Conservation (phyloP, 2,888 invertebrate genomes). For the Biston betularia region DNA sequence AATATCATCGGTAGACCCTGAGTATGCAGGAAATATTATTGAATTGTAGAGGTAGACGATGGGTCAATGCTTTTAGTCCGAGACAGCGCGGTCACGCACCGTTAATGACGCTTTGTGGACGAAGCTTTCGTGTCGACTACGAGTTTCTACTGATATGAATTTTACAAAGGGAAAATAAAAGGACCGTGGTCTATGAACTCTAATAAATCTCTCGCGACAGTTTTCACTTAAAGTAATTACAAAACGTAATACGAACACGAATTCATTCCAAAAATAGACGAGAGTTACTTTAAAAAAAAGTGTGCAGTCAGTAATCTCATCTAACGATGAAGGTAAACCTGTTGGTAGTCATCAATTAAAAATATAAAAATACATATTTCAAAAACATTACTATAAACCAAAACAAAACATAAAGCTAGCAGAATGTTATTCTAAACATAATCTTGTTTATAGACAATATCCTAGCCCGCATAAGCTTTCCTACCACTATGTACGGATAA, state of each 20-base stretch:
- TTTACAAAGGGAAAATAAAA: conserved; percentile 25
- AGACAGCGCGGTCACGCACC: conserved; percentile 59
- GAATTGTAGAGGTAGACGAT: conserved; percentile 48
- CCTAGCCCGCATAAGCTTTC: conserved; percentile 59
- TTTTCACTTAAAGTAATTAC: conserved; percentile 10
- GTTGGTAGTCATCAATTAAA: conserved; percentile 32
- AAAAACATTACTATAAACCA: conserved; percentile 38
- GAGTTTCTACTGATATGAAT: conserved; percentile 38
- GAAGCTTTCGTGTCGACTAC: conserved; percentile 49
- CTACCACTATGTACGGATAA: conserved; percentile 56
- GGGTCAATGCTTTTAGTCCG: conserved; percentile 60
- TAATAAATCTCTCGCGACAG: conserved; percentile 20
- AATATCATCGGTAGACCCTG: conserved; percentile 26
- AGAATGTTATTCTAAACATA: conserved; percentile 41
- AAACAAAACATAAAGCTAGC: conserved; percentile 43
- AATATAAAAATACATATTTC: conserved; percentile 26
- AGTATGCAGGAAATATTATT: conserved; percentile 41
- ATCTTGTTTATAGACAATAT: conserved; percentile 55
- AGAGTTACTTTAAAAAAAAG: conserved; percentile 7
- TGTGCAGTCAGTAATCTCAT: conserved; percentile 23
- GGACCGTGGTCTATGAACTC: conserved; percentile 26
- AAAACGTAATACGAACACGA: conserved; percentile 5
- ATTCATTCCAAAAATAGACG: conserved; percentile 13
- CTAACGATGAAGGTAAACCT: conserved; percentile 30
- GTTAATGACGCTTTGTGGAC: conserved; percentile 58